Evolutionary conservation across 2,888 invertebrate genomes (phyloP), one percentile per base, ranked within the genome.

Genomic region (Neoascia interrupta): DNA sequence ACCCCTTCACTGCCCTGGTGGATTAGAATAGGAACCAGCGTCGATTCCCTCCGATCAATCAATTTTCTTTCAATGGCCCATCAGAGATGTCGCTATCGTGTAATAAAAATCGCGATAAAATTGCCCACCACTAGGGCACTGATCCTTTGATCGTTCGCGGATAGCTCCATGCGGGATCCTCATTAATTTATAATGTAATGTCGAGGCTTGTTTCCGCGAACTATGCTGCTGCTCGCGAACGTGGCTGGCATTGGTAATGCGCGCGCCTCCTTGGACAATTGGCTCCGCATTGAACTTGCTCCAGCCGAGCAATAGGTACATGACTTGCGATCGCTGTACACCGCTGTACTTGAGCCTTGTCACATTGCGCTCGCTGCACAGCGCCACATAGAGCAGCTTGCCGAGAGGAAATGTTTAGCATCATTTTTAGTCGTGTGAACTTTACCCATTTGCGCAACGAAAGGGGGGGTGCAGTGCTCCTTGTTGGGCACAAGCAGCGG

Each of bases 141-240:
- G 76, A 66, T 76, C 76, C 76, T 76, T 76, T 76, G 76, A 76
- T 76, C 72, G 47, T 54, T 66, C 28, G 58, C 53, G 76, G 76
- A 70, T 76, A 66, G 36, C 64, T 72, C 47, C 64, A 72, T 76
- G 64, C 64, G 64, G 76, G 76, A n/a, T n/a, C n/a, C 76, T 76
- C 76, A 76, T 76, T 76, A 76, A 76, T 76, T 70, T 76, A 72
- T 72, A n/a, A 76, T 76, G 70, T 76, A 72, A 72, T 64, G 72
- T 58, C 54, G 70, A 37, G n/a, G n/a, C 76, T 72, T 72, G 76
- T 76, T 76, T 76, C 76, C 72, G 76, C 76, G 76, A 76, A 76
- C 58, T 76, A 64, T 64, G 64, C 72, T 76, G 76, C 53, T 47
- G 56, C 70, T 64, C 47, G 19, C 58, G 58, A 60, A 72, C 76